Evolutionary conservation across 2,797 vertebrate genomes (phyloP).

Genomic region (Cynopterus sphinx): DNA sequence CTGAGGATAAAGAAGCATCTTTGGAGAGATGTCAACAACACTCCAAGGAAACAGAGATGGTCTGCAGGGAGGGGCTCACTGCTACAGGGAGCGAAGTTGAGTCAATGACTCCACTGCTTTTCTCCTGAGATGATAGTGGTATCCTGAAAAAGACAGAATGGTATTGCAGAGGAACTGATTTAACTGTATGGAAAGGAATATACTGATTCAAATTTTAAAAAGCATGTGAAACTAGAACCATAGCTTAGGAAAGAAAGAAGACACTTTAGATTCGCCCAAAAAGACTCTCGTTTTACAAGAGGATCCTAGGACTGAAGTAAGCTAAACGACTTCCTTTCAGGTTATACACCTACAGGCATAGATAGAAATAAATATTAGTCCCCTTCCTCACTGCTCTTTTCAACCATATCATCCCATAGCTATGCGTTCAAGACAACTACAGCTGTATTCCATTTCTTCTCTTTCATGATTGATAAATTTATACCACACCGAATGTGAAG

Average conservation of each 20-base stretch:
- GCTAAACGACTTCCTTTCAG: neutral
- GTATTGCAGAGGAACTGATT: neutral
- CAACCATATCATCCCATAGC: neutral
- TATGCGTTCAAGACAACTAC: neutral
- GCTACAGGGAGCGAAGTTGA: neutral
- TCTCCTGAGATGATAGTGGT: neutral
- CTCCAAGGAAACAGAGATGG: neutral
- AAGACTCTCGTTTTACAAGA: neutral
- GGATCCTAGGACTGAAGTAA: neutral
- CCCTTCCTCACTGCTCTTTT: neutral
- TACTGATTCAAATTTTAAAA: neutral
- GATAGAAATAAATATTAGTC: neutral
- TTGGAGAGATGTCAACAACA: neutral
- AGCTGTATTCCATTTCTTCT: neutral
- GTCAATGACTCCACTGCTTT: neutral
- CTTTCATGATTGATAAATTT: constrained; percentile 13
- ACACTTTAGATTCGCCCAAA: neutral
- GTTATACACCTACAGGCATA: neutral
- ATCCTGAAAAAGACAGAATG: neutral
- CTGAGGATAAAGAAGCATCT: neutral
- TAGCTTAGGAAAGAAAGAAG: neutral
- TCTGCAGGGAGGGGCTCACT: too few species aligned
- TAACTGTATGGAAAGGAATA: neutral
- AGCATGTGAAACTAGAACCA: neutral
- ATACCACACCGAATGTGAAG: neutral